phyloP scores from a whole-genome alignment of 2,888 invertebrate genomes.

The Cataglyphis rosenhaueri region DNA sequence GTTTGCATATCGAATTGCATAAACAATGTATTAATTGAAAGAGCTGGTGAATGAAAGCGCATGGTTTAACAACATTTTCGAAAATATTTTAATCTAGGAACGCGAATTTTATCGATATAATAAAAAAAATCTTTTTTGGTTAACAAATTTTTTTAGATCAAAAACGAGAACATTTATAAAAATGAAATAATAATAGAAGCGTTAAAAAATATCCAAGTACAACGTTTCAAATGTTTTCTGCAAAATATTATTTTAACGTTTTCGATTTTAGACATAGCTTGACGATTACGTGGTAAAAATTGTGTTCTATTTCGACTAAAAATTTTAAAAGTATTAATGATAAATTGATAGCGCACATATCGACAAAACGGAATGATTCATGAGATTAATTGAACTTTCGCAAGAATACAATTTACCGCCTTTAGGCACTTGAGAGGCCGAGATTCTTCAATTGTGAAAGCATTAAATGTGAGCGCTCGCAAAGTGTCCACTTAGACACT shows the following conservation, averaged over 20 bases:
- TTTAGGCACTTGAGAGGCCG: background rate
- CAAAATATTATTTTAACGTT: conserved; percentile 4
- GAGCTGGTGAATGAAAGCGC: conserved; percentile 50
- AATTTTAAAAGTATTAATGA: background rate
- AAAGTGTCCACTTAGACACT: conserved; percentile 31
- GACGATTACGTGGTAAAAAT: background rate
- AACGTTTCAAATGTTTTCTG: background rate
- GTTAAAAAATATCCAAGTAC: background rate
- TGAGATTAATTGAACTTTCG: conserved; percentile 12
- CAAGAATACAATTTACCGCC: background rate
- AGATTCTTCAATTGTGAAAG: conserved; percentile 28
- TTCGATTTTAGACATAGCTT: background rate
- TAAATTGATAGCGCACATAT: background rate
- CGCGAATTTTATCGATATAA: conserved; percentile 17
- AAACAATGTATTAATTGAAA: conserved; percentile 56
- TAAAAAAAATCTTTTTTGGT: conserved; percentile 6
- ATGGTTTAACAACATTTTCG: conserved; percentile 50
- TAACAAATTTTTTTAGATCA: conserved; percentile 34
- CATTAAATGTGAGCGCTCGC: conserved; percentile 8
- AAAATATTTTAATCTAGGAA: conserved; percentile 42
- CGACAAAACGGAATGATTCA: background rate
- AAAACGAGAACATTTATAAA: conserved; percentile 29
- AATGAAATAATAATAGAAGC: conserved; percentile 28
- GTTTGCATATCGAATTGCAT: conserved; percentile 56
- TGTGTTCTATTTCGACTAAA: background rate